Percentiles rank a stretch among this genome's conserved stretches.
phyloP scores from a whole-genome alignment of 2,113 vertebrate genomes.

The Amphiprion ocellaris region DNA sequence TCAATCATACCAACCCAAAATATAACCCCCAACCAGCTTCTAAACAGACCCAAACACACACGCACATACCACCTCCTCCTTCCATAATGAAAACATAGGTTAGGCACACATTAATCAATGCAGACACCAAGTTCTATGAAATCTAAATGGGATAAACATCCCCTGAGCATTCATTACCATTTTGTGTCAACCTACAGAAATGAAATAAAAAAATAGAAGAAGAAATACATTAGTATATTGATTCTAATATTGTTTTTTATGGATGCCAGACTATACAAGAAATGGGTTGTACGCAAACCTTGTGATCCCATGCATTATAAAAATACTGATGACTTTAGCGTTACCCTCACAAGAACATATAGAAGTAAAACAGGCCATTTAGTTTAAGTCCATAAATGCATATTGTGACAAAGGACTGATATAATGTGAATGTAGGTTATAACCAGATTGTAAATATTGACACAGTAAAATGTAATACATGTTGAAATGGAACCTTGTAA shows the following conservation, averaged over 20 bases:
- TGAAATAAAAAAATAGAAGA: conserved; percentile 68
- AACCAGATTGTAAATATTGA: conserved; percentile 78
- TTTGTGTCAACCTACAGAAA: conserved; percentile 77
- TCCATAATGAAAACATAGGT: conserved; percentile 85
- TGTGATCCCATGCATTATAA: conserved; percentile 38
- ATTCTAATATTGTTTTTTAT: conserved; percentile 68
- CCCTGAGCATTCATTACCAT: conserved; percentile 82
- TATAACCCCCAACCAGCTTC: conserved; percentile 63
- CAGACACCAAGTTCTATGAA: conserved; percentile 80
- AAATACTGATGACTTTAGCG: conserved; percentile 38
- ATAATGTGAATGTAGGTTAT: conserved; percentile 68
- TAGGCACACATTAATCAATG: conserved; percentile 84
- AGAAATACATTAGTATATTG: conserved; percentile 80
- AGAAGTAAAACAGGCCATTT: conserved; percentile 55
- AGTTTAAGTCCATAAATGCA: conserved; percentile 60
- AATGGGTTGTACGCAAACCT: conserved; percentile 36
- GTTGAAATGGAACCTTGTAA: conserved; percentile 65
- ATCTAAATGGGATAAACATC: conserved; percentile 84
- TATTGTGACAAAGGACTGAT: conserved; percentile 68
- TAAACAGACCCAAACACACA: conserved; percentile 44
- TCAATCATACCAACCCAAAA: conserved; percentile 82
- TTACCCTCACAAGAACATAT: conserved; percentile 38
- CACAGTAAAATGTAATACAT: conserved; percentile 68
- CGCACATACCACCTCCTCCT: conserved; percentile 39
- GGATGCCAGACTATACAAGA: conserved; percentile 33